Base-by-base conservation (phyloP, 2,113 vertebrate genomes). In the Spea multiplicata region DNA sequence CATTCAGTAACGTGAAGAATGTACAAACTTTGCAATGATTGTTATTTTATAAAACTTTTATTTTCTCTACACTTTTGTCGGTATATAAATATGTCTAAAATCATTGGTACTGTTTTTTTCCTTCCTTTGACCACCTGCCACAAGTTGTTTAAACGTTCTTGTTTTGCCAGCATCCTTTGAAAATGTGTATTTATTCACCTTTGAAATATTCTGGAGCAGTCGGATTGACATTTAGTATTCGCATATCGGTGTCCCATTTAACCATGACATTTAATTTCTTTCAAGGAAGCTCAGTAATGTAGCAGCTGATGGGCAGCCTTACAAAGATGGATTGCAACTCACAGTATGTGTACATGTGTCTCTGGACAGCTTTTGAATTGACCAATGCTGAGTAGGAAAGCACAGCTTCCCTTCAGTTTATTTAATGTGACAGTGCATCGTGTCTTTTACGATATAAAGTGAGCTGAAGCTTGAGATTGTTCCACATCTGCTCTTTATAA, bases 241-340 rank as follows among this genome's bases (percentile, higher is more conserved):
- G 67, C 68, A 81, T 78, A 73, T 77, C 84, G 81, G 66, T 84
- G 82, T 88, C 71, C 82, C 82, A 84, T 84, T 88, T 87, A 86
- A 84, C 74, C 78, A 69, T 83, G 73, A 88, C 83, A 86, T 82
- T 84, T 72, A 82, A 82, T 89, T 87, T 82, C 74, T 88, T 86
- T 83, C 64, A 83, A 83, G 70, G 66, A 85, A 85, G 75, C 73
- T 57, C 66, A 78, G 65, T 85, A 85, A 83, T 85, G 71, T 81
- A 88, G 83, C 84, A 82, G 72, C 82, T 74, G 75, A 83, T 76
- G 86, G 66, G 82, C 68, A 81, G 55, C 81, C 81, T 80, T 85
- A 67, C 77, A 80, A 90, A 85, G 81, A 78, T 83, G 65, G 49
- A 79, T 86, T 85, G 52, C 81, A 76, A 78, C 82, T 82, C 80